These are phyloP conservation scores for Drosophila ezoana DNA, from an alignment of 2,888 invertebrate species.

Conservation along the genomic window DNA sequence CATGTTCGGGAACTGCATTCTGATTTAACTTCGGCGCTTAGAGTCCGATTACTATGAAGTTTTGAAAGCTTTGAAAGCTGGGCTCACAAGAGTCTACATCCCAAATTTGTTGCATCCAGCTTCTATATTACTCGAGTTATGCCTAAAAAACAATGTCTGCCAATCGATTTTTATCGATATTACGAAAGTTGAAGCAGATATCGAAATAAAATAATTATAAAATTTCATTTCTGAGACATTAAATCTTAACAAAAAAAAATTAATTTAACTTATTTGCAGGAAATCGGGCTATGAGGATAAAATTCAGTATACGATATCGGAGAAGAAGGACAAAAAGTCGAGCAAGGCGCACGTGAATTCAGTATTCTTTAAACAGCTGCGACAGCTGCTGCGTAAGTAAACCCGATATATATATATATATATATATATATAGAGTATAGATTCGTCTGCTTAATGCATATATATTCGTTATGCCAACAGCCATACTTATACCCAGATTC, in stretches of 20 bases:
- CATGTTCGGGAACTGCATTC: no score
- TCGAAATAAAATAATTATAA: neutral
- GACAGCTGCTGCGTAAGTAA: constrained; percentile 87
- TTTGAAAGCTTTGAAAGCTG: no score
- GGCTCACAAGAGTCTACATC: no score
- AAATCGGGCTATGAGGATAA: constrained; percentile 88
- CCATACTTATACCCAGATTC: constrained; percentile 92
- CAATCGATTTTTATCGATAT: no score
- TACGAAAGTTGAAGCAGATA: no score
- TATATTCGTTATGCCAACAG: constrained; percentile 71
- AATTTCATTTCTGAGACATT: neutral
- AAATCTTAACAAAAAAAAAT: neutral
- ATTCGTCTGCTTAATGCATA: neutral
- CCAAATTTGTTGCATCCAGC: no score
- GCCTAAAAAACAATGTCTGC: no score
- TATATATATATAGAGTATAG: neutral
- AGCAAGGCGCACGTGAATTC: constrained; percentile 92
- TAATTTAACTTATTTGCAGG: constrained; percentile 75
- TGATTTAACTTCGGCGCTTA: no score
- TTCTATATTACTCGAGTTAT: no score
- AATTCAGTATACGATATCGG: constrained; percentile 92
- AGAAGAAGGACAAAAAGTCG: constrained; percentile 87
- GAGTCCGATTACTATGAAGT: no score
- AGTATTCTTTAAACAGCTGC: constrained; percentile 90
- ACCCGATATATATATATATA: no score